Conservation (phyloP, 2,797 vertebrate species). For the Meriones psammophilus region DNA sequence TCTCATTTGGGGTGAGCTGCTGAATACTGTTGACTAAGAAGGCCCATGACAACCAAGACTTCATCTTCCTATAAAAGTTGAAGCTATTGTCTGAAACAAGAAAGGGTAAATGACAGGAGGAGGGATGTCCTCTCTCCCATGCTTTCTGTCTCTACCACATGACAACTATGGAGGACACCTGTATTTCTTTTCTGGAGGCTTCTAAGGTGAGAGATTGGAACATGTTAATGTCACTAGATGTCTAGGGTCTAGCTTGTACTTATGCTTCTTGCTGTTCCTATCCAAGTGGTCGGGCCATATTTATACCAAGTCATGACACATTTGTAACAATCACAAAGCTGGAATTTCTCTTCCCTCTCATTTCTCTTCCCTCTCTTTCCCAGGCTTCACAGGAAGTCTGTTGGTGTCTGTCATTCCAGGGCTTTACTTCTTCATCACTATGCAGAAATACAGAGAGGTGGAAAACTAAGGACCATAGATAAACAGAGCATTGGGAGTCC, state of each 20-base stretch:
- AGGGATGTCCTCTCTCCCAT: neutral
- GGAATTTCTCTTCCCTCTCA: neutral
- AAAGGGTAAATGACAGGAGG: neutral
- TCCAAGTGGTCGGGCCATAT: neutral
- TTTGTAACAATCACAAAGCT: neutral
- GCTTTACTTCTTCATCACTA: neutral
- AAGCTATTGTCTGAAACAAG: neutral
- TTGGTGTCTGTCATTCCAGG: neutral
- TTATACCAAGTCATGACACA: neutral
- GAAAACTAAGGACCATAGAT: neutral
- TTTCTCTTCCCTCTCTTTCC: neutral
- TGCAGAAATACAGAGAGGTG: neutral
- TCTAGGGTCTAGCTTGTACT: neutral
- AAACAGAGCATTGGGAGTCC: neutral
- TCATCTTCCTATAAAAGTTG: neutral
- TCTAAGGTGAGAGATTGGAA: conserved; percentile 9
- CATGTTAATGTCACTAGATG: neutral
- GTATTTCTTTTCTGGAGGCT: neutral
- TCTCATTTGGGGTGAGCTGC: neutral
- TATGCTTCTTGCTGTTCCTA: neutral
- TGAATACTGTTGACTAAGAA: neutral
- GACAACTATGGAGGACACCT: neutral
- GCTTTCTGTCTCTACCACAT: neutral
- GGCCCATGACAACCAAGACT: neutral
- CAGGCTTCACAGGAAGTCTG: neutral